These are phyloP conservation scores for Catagonus wagneri DNA, from an alignment of 2,113 vertebrate genomes.

Conservation along the genomic window DNA sequence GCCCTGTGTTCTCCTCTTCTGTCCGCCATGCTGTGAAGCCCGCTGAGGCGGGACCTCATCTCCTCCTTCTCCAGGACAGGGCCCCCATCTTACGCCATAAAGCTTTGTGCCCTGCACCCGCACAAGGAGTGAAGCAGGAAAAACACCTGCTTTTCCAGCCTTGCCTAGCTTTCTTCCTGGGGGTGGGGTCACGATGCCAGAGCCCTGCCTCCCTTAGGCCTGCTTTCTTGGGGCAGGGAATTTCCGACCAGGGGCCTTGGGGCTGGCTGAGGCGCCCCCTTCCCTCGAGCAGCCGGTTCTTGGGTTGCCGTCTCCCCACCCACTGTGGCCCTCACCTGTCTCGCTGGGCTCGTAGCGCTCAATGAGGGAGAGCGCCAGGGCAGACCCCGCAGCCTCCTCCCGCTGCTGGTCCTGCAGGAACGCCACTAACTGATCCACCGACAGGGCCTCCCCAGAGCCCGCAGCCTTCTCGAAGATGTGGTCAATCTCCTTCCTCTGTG, in stretches of 20 bases:
- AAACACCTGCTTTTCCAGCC: background rate
- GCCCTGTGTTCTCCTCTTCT: background rate
- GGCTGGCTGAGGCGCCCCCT: background rate
- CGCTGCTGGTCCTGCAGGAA: constrained; percentile 92
- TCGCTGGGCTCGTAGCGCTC: constrained; percentile 92
- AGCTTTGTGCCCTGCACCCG: background rate
- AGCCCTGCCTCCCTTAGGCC: background rate
- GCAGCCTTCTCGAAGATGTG: constrained; percentile 88
- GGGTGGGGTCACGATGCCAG: background rate
- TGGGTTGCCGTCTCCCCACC: background rate
- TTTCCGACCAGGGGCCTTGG: background rate
- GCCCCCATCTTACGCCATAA: background rate
- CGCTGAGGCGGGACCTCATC: too few relatives aligned
- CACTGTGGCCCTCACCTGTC: constrained; percentile 86
- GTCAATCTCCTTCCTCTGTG: constrained; percentile 92
- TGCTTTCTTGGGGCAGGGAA: background rate
- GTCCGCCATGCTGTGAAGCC: background rate
- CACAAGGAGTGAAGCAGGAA: background rate
- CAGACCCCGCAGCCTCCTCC: constrained; percentile 88
- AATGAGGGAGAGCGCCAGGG: constrained; percentile 90
- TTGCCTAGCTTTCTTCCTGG: background rate
- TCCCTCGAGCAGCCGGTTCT: background rate
- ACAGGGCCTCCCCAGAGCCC: constrained; percentile 86
- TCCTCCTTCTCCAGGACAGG: background rate
- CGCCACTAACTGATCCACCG: constrained; percentile 86